These are phyloP conservation scores for Anthrax anthrax DNA, from an alignment of 2,888 invertebrate species.

Conservation along the genomic window DNA sequence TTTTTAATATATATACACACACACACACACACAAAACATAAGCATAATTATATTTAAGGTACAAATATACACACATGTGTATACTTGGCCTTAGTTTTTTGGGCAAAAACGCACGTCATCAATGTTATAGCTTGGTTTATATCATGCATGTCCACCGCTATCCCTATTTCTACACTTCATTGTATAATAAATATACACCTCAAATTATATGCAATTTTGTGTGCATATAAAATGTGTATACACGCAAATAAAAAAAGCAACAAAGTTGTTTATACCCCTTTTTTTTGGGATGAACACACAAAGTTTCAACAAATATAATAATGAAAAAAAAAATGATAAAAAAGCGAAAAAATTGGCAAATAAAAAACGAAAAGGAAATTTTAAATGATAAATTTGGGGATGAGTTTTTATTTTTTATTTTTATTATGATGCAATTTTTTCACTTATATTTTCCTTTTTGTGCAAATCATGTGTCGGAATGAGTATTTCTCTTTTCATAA, in stretches of 20 bases:
- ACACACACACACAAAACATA: no score
- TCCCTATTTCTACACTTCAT: no score
- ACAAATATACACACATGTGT: no score
- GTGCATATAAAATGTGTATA: background rate
- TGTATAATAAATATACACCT: background rate
- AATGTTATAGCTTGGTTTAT: background rate
- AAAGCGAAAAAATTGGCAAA: conserved; percentile 1
- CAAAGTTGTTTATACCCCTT: no score
- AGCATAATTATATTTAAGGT: no score
- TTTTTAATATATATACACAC: no score
- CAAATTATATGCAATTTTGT: background rate
- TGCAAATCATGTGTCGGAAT: no score
- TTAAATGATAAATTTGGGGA: background rate
- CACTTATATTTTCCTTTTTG: no score
- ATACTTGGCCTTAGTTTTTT: background rate
- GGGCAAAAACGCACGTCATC: background rate
- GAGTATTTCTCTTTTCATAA: no score
- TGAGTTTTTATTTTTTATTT: no score
- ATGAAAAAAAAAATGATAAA: conserved; percentile 1
- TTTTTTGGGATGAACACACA: no score
- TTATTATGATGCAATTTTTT: no score
- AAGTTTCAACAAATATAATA: background rate
- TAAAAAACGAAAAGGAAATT: conserved; percentile 4
- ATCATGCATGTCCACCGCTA: background rate
- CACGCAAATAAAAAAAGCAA: background rate